Evolutionary conservation across 2,888 invertebrate species (phyloP).

Genomic region (Bugulina stolonifera): DNA sequence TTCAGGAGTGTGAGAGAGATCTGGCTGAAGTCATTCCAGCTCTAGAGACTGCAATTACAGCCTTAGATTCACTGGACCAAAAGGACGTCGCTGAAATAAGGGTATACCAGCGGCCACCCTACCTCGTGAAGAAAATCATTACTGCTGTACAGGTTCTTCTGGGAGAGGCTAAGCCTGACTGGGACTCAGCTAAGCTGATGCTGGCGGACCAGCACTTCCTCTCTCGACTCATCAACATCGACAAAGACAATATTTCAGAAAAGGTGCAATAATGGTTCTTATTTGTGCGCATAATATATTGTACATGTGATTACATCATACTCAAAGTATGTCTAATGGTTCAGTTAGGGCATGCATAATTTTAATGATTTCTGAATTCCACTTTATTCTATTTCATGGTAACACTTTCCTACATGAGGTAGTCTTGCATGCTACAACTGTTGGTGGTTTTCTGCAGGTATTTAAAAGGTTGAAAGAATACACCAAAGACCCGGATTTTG

Average conservation of each 20-base stretch:
- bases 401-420: no score
- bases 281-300: no score
- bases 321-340: no score
- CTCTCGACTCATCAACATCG: constrained; percentile 45
- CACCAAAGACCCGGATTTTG: constrained; percentile 48
- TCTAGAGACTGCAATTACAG: constrained; percentile 46
- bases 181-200: constrained; percentile 48
- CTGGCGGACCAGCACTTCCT: constrained; percentile 49
- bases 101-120: constrained; percentile 48
- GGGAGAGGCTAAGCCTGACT: constrained; percentile 46
- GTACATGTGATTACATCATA: no score
- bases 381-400: no score
- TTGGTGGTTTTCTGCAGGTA: no score
- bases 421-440: no score
- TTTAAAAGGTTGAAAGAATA: constrained; percentile 47
- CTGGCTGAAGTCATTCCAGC: constrained; percentile 49
- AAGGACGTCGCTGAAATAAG: constrained; percentile 50
- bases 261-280: constrained; percentile 35
- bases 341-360: no score
- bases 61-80: constrained; percentile 50
- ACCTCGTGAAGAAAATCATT: constrained; percentile 48
- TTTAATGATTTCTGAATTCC: no score
- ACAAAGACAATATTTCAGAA: constrained; percentile 48
- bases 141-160: constrained; percentile 50
- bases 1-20: constrained; percentile 50